Conservation (phyloP, 1,140 invertebrate species). For the Drosophila virilis region DNA sequence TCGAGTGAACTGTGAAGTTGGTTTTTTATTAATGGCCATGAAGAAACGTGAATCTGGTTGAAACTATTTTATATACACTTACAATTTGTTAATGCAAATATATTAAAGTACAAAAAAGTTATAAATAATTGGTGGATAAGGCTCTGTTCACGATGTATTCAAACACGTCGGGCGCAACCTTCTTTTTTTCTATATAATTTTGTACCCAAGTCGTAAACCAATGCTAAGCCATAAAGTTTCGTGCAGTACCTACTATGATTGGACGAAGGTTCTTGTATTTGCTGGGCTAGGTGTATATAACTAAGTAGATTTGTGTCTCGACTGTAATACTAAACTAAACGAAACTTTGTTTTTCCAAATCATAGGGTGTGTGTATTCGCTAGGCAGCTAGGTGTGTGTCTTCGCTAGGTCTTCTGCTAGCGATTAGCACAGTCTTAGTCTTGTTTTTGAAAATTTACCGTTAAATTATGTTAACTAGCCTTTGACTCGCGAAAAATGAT, state of each 20-base stretch:
- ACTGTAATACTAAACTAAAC: background rate
- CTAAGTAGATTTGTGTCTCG: background rate
- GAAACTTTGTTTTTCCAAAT: background rate
- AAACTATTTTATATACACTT: constrained; percentile 29
- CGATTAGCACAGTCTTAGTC: background rate
- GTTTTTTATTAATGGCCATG: constrained; percentile 36
- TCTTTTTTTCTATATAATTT: background rate
- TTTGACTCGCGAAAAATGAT: background rate
- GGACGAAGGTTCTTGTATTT: background rate
- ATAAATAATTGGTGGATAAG: background rate
- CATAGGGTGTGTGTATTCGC: background rate
- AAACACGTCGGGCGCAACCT: background rate
- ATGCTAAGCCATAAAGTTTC: background rate
- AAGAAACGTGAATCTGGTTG: constrained; percentile 40
- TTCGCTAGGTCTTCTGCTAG: background rate
- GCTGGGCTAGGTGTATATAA: background rate
- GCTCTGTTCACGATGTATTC: background rate
- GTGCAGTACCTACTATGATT: background rate
- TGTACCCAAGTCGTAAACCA: too few relatives aligned
- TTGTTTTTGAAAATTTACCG: background rate
- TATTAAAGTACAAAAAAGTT: constrained; percentile 24
- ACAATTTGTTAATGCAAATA: constrained; percentile 31
- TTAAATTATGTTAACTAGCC: background rate
- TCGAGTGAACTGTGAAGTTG: constrained; percentile 22
- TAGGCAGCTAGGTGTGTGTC: background rate